phyloP scores from a whole-genome alignment of 2,888 invertebrate genomes.

The Eupithecia dodoneata region DNA sequence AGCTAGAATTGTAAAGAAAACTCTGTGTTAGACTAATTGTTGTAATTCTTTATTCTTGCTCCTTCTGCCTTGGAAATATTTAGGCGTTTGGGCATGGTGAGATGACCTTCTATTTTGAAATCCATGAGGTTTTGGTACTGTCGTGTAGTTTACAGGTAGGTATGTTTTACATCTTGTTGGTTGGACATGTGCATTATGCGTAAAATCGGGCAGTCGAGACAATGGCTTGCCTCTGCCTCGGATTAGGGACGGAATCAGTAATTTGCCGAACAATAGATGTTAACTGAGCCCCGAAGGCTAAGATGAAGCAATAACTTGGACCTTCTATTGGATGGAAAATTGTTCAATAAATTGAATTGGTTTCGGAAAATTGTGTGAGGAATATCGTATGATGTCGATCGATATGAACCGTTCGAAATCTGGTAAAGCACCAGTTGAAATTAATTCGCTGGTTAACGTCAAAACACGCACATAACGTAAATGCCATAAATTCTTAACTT shows the following conservation, averaged over 20 bases:
- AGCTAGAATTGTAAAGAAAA: conserved; percentile 38
- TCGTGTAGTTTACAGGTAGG: conserved; percentile 32
- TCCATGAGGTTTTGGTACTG: not conserved
- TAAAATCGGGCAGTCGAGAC: conserved; percentile 75
- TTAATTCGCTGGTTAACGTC: not conserved
- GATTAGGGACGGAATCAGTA: conserved; percentile 77
- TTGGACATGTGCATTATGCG: conserved; percentile 60
- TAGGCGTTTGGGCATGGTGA: not conserved
- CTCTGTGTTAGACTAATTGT: not conserved
- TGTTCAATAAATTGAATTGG: conserved; percentile 18
- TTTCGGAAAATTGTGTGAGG: conserved; percentile 1
- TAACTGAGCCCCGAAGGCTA: conserved; percentile 77
- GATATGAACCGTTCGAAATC: not conserved
- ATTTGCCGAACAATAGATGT: conserved; percentile 78
- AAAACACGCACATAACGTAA: not conserved
- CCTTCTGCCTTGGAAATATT: not conserved
- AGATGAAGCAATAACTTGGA: conserved; percentile 62
- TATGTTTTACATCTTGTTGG: conserved; percentile 24
- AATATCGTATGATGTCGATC: not conserved
- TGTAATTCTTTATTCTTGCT: not conserved
- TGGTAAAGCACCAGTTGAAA: not conserved
- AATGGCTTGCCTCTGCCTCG: conserved; percentile 66
- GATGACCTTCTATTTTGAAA: conserved; percentile 1
- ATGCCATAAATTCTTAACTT: not conserved
- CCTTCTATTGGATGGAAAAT: conserved; percentile 54